Percentiles rank a stretch among this genome's conserved stretches.
These are phyloP conservation scores for Zelleria hepariella DNA, from an alignment of 2,888 invertebrate species.

Conservation along the genomic window DNA sequence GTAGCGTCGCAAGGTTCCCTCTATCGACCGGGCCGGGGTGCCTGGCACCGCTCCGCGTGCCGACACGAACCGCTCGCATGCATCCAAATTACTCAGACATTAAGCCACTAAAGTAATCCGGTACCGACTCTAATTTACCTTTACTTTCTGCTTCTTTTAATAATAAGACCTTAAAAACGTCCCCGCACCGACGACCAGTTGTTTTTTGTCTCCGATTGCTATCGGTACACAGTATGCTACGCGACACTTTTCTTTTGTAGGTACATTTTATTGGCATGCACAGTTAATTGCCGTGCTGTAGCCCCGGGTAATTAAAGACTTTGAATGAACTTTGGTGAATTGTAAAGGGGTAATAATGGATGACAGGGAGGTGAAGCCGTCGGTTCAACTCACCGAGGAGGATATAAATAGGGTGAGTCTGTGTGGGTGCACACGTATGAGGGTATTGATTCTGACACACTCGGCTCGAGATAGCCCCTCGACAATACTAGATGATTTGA, in stretches of 20 bases:
- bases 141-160: conserved; percentile 66
- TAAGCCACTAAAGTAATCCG: conserved; percentile 51
- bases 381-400: conserved; percentile 54
- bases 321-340: conserved; percentile 1
- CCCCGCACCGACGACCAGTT: conserved; percentile 61
- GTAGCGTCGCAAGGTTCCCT: too few species aligned
- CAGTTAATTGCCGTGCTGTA: not conserved
- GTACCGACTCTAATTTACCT: conserved; percentile 62
- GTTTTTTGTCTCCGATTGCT: conserved; percentile 61
- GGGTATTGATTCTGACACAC: not conserved
- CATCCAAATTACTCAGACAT: conserved; percentile 63
- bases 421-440: not conserved
- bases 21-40: conserved; percentile 13
- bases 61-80: conserved; percentile 31
- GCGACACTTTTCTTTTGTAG: not conserved
- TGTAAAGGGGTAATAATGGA: conserved; percentile 23
- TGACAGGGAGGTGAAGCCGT: conserved; percentile 34
- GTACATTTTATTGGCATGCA: not conserved
- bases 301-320: conserved; percentile 9
- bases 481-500: too few species aligned
- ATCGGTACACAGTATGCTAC: conserved; percentile 24
- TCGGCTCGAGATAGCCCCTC: too few species aligned
- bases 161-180: conserved; percentile 54
- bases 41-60: conserved; percentile 41
- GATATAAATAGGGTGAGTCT: conserved; percentile 56